Percentiles rank a stretch among this genome's conserved stretches.
phyloP scores from a whole-genome alignment of 2,797 vertebrate genomes.

The Clarias fuscus region DNA sequence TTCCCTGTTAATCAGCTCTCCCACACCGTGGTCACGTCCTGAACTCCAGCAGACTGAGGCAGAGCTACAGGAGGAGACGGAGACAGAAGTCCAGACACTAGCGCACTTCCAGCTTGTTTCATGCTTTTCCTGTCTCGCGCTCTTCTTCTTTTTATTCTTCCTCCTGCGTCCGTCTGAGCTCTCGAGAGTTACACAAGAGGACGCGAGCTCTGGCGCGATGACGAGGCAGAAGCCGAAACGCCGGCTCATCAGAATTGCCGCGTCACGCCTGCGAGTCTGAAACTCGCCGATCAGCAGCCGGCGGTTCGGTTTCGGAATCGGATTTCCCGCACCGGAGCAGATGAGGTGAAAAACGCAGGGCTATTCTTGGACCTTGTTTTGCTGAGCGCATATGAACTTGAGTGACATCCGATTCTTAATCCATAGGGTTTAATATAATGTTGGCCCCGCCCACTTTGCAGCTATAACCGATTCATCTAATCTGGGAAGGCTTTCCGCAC shows the following conservation, averaged over 20 bases:
- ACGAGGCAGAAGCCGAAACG: neutral
- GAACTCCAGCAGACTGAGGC: neutral
- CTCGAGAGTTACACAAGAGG: too few species aligned
- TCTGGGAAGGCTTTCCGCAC: too few species aligned
- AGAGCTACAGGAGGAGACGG: too few species aligned
- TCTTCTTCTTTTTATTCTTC: too few species aligned
- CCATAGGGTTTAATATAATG: too few species aligned
- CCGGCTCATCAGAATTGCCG: neutral
- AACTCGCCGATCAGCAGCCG: neutral
- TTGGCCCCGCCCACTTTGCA: too few species aligned
- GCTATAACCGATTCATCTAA: too few species aligned
- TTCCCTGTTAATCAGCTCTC: neutral
- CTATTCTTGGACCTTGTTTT: slow-evolving; percentile 6
- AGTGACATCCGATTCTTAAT: too few species aligned
- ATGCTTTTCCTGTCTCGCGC: too few species aligned
- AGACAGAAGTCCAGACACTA: neutral
- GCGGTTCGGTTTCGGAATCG: neutral
- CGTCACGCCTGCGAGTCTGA: neutral
- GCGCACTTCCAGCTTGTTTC: neutral
- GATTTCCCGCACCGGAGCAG: neutral
- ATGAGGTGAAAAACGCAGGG: neutral
- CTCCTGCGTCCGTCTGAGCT: too few species aligned
- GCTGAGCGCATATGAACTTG: neutral
- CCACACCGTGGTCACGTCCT: slow-evolving; percentile 6
- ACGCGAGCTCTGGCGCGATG: neutral